Percentiles rank a stretch among this genome's conserved stretches.
Conservation (phyloP, 2,888 invertebrate species). For the Eupithecia inturbata region DNA sequence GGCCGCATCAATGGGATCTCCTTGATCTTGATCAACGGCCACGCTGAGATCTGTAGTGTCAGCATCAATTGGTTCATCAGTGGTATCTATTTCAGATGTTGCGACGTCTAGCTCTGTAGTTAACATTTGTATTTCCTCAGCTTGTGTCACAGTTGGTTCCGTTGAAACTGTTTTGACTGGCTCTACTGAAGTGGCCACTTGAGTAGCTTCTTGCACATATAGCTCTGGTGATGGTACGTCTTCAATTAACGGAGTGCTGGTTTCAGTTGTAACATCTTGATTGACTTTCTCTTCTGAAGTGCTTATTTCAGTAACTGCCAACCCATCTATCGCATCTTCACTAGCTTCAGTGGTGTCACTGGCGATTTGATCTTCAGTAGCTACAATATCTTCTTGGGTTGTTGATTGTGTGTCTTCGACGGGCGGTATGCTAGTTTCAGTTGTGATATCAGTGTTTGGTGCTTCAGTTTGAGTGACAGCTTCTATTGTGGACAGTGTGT, state of each 20-base stretch:
- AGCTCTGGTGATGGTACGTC: conserved; percentile 44
- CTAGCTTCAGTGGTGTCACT: not conserved
- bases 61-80: not conserved
- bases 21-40: not conserved
- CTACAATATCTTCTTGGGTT: not conserved
- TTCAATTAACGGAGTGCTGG: not conserved
- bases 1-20: not conserved
- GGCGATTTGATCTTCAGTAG: not conserved
- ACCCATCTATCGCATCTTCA: not conserved
- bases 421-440: not conserved
- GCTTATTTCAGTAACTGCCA: not conserved
- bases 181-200: conserved; percentile 6
- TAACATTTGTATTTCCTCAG: not conserved
- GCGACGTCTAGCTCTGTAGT: not conserved
- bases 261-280: conserved; percentile 1
- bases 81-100: not conserved
- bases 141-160: not conserved
- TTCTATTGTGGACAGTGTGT: not conserved
- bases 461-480: not conserved
- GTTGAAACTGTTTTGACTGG: not conserved
- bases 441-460: not conserved
- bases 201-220: conserved; percentile 34
- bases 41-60: not conserved
- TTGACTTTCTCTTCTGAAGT: not conserved
- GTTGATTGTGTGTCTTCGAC: not conserved